phyloP scores from a whole-genome alignment of 2,888 invertebrate species.

The Agrochola litura region DNA sequence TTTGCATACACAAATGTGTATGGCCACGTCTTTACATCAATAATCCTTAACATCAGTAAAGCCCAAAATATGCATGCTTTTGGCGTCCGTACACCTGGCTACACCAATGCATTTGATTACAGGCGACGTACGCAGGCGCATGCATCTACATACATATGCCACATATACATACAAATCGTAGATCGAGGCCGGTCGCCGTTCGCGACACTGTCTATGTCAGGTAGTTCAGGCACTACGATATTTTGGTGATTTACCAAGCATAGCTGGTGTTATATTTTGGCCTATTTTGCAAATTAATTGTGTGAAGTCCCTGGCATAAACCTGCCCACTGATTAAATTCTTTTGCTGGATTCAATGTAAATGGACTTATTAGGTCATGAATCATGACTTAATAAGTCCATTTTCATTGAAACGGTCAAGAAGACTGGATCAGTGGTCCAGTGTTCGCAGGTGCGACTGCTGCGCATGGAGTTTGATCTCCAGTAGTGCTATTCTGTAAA shows the following conservation, averaged over 20 bases:
- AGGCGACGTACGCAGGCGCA: conserved; percentile 39
- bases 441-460: not conserved
- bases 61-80: conserved; percentile 8
- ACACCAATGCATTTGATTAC: conserved; percentile 53
- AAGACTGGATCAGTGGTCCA: not conserved
- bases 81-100: conserved; percentile 63
- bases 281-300: not conserved
- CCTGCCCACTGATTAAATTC: not conserved
- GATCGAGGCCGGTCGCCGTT: conserved; percentile 46
- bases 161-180: conserved; percentile 2
- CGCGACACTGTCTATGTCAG: not conserved
- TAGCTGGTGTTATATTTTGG: too few species aligned
- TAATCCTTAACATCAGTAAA: not conserved
- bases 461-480: not conserved
- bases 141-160: not conserved
- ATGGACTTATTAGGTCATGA: too few species aligned
- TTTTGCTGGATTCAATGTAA: too few species aligned
- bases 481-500: too few species aligned
- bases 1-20: too few species aligned
- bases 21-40: too few species aligned
- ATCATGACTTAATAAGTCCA: not conserved
- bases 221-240: not conserved
- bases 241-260: conserved; percentile 14
- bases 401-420: not conserved
- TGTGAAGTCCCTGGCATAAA: not conserved